These are phyloP conservation scores for Pandemis cinnamomeana DNA, from an alignment of 2,888 invertebrate genomes.

Conservation along the genomic window DNA sequence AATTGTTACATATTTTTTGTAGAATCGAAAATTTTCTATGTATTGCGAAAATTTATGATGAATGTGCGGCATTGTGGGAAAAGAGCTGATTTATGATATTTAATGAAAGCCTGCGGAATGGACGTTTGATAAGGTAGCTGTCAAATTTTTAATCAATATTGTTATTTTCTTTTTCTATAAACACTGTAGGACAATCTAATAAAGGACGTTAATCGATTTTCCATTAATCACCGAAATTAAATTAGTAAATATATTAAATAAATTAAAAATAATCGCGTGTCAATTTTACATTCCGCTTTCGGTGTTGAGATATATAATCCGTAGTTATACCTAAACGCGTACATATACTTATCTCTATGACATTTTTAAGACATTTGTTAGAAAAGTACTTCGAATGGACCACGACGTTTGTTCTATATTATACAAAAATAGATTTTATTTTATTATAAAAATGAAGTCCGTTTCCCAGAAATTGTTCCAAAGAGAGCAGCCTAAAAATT, in stretches of 20 bases:
- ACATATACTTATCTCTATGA: conserved; percentile 45
- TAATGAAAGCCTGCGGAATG: conserved; percentile 10
- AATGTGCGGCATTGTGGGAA: conserved; percentile 36
- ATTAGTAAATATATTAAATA: conserved; percentile 16
- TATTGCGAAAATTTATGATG: conserved; percentile 37
- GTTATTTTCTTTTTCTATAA: conserved; percentile 39
- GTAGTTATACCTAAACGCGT: conserved; percentile 48
- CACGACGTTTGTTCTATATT: conserved; percentile 57
- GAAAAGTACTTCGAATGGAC: conserved; percentile 57
- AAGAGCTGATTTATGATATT: conserved; percentile 7
- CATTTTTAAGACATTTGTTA: conserved; percentile 35
- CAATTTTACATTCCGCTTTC: conserved; percentile 77
- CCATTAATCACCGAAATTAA: conserved; percentile 13
- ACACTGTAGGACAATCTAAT: conserved; percentile 39
- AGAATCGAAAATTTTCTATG: conserved; percentile 28
- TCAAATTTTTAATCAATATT: conserved; percentile 25
- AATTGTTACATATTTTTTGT: conserved; percentile 39
- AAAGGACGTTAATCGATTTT: conserved; percentile 45
- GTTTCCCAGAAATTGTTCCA: conserved; percentile 78
- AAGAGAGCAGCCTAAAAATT: conserved; percentile 84
- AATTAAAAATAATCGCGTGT: conserved; percentile 47
- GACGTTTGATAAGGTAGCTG: conserved; percentile 10
- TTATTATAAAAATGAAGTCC: conserved; percentile 55
- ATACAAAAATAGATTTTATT: conserved; percentile 51
- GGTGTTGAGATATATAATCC: conserved; percentile 62